Evolutionary conservation across 2,113 vertebrate species (phyloP).

Genomic region (Sander lucioperca): DNA sequence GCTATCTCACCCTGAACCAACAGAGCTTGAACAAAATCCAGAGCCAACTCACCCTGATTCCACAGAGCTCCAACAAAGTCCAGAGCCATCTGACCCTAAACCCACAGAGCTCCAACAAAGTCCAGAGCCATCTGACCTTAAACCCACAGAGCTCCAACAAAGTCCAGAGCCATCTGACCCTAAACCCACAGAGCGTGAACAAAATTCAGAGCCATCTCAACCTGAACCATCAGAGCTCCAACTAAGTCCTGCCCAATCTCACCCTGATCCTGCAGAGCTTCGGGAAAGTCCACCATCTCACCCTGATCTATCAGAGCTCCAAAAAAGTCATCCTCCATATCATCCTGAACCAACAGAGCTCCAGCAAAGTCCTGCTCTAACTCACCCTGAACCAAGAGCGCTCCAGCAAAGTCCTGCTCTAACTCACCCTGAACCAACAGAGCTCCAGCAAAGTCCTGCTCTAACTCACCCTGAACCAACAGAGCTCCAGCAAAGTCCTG

Average conservation of each 20-base stretch:
- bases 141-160: neutral
- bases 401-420: neutral
- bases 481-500: neutral
- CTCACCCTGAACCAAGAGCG: neutral
- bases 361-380: neutral
- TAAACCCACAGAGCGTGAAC: neutral
- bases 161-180: neutral
- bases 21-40: neutral
- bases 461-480: neutral
- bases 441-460: neutral
- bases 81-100: neutral
- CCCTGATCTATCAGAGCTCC: neutral
- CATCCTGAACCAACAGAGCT: neutral
- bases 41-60: neutral
- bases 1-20: neutral
- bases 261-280: too few relatives aligned
- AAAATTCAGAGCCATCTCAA: neutral
- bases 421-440: neutral
- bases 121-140: neutral
- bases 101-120: neutral
- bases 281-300: neutral
- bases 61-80: neutral
- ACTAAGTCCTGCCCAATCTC: too few relatives aligned
- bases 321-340: neutral
- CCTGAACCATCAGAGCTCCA: neutral